Evolutionary conservation across 2,113 vertebrate genomes (phyloP).

Genomic region (Ploceus nigricollis): DNA sequence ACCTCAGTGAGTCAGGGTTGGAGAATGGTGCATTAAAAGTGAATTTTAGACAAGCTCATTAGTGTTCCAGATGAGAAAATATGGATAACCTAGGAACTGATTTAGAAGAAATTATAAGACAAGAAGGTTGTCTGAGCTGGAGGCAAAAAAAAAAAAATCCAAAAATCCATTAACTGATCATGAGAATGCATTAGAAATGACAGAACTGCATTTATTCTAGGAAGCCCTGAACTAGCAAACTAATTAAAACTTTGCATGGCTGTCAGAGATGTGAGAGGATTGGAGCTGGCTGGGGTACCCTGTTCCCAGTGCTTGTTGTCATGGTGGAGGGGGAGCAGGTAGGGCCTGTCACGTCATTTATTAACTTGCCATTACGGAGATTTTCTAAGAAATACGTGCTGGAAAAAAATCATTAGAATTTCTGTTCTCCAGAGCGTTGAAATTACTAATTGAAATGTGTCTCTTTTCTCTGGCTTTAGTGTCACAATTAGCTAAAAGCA

Average conservation of each 20-base stretch:
- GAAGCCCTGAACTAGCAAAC: conserved; percentile 1
- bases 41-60: conserved; percentile 24
- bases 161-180: neutral
- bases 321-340: neutral
- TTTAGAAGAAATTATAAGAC: conserved; percentile 15
- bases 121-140: neutral
- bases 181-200: neutral
- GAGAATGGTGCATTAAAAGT: neutral
- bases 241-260: conserved; percentile 42
- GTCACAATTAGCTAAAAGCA: neutral
- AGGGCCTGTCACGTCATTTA: neutral
- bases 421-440: neutral
- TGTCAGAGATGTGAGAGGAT: conserved; percentile 1
- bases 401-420: neutral
- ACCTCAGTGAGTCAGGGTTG: neutral
- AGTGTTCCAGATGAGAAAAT: conserved; percentile 15
- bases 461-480: neutral
- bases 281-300: neutral
- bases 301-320: neutral
- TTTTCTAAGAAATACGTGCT: neutral
- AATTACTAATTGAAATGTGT: neutral
- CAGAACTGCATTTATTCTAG: conserved; percentile 7
- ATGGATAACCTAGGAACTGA: neutral
- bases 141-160: neutral
- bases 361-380: neutral